Base-by-base conservation (phyloP, 2,888 invertebrate genomes). In the Chalcosyrphus nemorum region DNA sequence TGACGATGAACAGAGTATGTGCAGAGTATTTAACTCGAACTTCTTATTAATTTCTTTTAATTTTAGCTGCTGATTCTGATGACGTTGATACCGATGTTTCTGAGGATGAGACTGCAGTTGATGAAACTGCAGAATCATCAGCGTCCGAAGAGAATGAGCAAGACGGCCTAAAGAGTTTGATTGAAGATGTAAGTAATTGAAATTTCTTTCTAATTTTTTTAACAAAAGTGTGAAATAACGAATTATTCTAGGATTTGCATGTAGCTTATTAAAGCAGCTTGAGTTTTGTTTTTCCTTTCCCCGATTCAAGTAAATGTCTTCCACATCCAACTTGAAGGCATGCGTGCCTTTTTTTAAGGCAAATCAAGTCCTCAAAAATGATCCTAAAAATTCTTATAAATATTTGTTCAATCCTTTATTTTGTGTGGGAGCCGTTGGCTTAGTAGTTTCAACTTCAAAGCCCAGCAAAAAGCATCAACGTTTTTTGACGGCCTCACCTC, bases 161-260 rank as follows among this genome's bases (percentile, higher is more conserved):
- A 43, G 90, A 93, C 59, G 94, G 94, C 35, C 90, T 94, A 1
- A 93, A 94, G 88, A 93, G 93, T 76, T 90, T 94, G 13, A 88
- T 94, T 19, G 93, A 93, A 88, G 91, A 91, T 86, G 93, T 93
- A 89, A 90, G 90, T 90, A 43, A 5, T 35, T 24, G 6, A n/a
- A n/a, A 38, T n/a, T 68, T 4, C 27, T 13, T 19, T 57, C 19
- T n/a, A 1, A 19, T 0, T 19, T 17, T 45, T 19, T 19, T n/a
- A n/a, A 11, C 45, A 32, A 29, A 47, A 27, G 11, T 6, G 9
- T 61, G 2, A 17, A 9, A 19, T 13, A 43, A 41, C 35, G 1
- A 17, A 57, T 32, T 17, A 19, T 35, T 5, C 41, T n/a, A 52
- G 47, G 21, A 13, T 59, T 72, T 59, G 57, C 56, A 47, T 50